Conservation (phyloP, 2,888 invertebrate species). For the Parascotia fuliginaria region DNA sequence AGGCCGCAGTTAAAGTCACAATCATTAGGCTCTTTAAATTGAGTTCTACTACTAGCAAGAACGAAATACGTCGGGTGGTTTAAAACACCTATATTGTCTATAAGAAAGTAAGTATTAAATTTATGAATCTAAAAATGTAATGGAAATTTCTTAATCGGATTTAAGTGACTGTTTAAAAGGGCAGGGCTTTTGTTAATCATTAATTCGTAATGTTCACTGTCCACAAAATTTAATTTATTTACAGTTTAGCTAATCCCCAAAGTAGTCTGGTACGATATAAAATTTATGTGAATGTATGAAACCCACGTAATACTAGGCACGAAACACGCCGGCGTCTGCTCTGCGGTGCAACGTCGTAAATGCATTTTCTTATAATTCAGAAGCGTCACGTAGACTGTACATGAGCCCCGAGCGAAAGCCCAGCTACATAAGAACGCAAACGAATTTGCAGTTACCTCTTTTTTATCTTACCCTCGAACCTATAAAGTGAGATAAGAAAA, state of each 20-base stretch:
- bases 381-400: conserved; percentile 78
- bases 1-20: no score
- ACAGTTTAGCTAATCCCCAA: conserved; percentile 1
- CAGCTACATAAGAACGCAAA: conserved; percentile 72
- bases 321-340: conserved; percentile 65
- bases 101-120: no score
- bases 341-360: conserved; percentile 72
- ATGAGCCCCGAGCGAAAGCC: conserved; percentile 66
- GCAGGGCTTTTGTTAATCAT: no score
- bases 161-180: no score
- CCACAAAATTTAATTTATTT: background rate
- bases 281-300: conserved; percentile 64
- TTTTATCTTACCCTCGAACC: conserved; percentile 72
- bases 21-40: no score
- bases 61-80: no score
- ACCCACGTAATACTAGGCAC: conserved; percentile 62
- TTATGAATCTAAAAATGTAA: no score
- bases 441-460: conserved; percentile 81
- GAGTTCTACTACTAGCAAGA: no score
- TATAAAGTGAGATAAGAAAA: conserved; percentile 76
- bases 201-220: no score
- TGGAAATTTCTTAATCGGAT: no score
- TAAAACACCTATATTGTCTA: no score
- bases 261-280: conserved; percentile 34
- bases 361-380: conserved; percentile 85